Base-by-base conservation (phyloP, 2,113 vertebrate species). In the Scomber colias region DNA sequence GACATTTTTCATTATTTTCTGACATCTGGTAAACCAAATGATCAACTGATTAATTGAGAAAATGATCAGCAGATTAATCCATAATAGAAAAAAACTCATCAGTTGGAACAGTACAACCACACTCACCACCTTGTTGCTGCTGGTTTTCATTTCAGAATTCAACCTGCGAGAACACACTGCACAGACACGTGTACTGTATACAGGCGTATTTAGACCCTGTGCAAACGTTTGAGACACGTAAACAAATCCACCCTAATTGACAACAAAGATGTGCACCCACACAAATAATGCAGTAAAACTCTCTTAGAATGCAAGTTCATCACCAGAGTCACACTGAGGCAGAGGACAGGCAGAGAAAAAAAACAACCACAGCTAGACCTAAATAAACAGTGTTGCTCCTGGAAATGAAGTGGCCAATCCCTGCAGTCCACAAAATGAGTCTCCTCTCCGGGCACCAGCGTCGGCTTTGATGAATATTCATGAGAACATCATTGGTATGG, bases 381-480 rank as follows among this genome's bases (percentile, higher is more conserved):
- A 54, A 87, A 86, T 69, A 55, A 73, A 81, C 57, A 40, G 50
- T 54, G 44, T 77, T 71, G 74, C 77, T 85, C 70, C 65, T 64
- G 55, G 77, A 79, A 75, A 82, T 61, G 71, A 89, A 85, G 56
- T 82, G 82, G 70, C 73, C 59, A 67, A 53, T 88, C 59, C 72
- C 67, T 68, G 67, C 72, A 54, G 69, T 74, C 65, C 63, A 44
- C 71, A 24, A 69, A 77, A 66, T 71, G 55, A 89, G 49, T 50
- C 64, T 76, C 64, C 64, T 72, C 74, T 77, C 65, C 40, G 59
- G 67, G 59, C 5, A 0, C 64, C 48, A 45, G 51, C 74, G 61
- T 71, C 6, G 3, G 54, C 64, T 82, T 71, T 90, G 72, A 90
- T 93, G 75, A 90, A 92, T 91, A 94, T 93, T 85, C 88, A 93